These are phyloP conservation scores for Nycteola revayana DNA, from an alignment of 2,888 invertebrate genomes.

Conservation along the genomic window DNA sequence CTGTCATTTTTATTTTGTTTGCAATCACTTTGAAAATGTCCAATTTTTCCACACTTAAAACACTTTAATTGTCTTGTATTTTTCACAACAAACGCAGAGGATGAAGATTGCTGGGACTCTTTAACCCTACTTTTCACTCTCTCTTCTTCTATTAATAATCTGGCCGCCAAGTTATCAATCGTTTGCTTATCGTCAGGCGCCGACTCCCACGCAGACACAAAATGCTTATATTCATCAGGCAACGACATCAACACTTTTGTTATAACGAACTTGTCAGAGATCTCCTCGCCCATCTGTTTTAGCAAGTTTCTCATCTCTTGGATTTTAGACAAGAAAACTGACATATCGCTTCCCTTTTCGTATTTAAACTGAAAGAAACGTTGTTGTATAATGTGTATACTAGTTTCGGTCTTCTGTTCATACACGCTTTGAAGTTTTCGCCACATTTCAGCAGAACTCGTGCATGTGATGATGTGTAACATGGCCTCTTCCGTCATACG, in stretches of 20 bases:
- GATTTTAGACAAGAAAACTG: background rate
- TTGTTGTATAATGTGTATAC: slow-evolving; percentile 9
- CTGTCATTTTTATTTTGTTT: background rate
- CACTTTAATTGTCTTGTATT: background rate
- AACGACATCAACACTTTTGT: slow-evolving; percentile 26
- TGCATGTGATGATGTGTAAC: slow-evolving; percentile 29
- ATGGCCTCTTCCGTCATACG: slow-evolving; percentile 34
- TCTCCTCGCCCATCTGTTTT: background rate
- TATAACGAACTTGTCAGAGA: slow-evolving; percentile 9
- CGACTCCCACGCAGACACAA: slow-evolving; percentile 7
- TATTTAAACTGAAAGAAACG: slow-evolving; percentile 31
- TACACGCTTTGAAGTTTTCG: slow-evolving; percentile 20
- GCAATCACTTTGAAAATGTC: slow-evolving; percentile 1
- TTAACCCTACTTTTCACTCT: slow-evolving; percentile 4
- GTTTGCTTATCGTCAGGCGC: slow-evolving; percentile 29
- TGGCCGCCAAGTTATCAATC: slow-evolving; percentile 24
- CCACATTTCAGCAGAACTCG: slow-evolving; percentile 20
- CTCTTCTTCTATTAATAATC: slow-evolving; percentile 29
- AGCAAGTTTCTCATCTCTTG: background rate
- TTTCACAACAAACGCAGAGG: background rate
- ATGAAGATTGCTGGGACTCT: background rate
- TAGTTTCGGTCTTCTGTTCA: slow-evolving; percentile 34
- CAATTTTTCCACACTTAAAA: background rate
- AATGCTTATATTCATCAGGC: slow-evolving; percentile 14
- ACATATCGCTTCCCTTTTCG: slow-evolving; percentile 7